Base-by-base conservation (phyloP, 2,797 vertebrate genomes). In the Limnodromus scolopaceus region DNA sequence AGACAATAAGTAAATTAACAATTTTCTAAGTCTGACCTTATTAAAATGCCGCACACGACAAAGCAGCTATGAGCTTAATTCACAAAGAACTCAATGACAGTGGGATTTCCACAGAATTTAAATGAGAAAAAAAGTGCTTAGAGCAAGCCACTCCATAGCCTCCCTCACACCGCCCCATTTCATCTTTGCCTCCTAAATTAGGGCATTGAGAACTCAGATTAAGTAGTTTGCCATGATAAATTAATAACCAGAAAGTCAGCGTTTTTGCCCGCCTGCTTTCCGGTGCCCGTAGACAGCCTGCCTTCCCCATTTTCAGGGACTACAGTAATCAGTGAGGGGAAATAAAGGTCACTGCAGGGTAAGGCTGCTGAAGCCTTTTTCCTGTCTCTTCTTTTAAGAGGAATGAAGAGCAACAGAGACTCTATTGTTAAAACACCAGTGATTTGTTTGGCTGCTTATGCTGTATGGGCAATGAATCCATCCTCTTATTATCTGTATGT, bases 21-120 rank as follows among this genome's bases (percentile, higher is more conserved):
- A 30, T 92, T 96, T 94, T 81, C 16, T 77, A 77, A 94, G 95
- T 61, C 66, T 85, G 68, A 69, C 72, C 97, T 95, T 93, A 94
- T 98, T 97, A 93, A 96, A 95, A 98, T 97, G 95, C 97, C 23
- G 0, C 92, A 94, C 96, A 96, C 90, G 78, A 89, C 66, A 88
- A 92, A 82, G 87, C 19, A 4, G 63, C 96, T 69, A 90, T 69
- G 92, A 93, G 83, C 81, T 95, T 85, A 93, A 92, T 90, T 92
- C 93, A 92, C 92, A 92, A 92, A 88, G 96, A 92, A 84, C 84
- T 94, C 89, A 88, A 68, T 51, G 92, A 91, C 66, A 72, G 79
- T 20, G 75, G 84, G 71, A 93, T 96, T 93, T 82, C 90, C 89
- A 70, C 71, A 91, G 97, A 97, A 97, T 97, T 93, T 97, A 54